Evolutionary conservation across 2,888 invertebrate genomes (phyloP).

Genomic region (Venusia cambrica): DNA sequence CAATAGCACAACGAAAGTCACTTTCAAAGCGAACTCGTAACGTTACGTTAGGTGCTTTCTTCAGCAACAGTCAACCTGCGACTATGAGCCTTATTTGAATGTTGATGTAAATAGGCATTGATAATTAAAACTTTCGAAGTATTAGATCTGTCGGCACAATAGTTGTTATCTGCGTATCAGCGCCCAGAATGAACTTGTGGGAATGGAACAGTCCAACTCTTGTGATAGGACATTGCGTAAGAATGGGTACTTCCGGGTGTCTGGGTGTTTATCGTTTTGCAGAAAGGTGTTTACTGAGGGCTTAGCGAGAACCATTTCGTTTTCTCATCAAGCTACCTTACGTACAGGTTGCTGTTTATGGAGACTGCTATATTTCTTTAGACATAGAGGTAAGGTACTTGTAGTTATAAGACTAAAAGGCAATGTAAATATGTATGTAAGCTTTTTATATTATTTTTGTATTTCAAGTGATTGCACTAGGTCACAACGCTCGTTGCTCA

Average conservation of each 20-base stretch:
- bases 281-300: neutral
- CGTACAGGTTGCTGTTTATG: slow-evolving; percentile 7
- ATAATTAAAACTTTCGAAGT: slow-evolving; percentile 67
- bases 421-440: too few species aligned
- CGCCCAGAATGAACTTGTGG: slow-evolving; percentile 22
- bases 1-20: slow-evolving; percentile 63
- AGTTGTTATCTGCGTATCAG: slow-evolving; percentile 28
- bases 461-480: too few species aligned
- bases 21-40: slow-evolving; percentile 55
- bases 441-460: too few species aligned
- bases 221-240: slow-evolving; percentile 23
- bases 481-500: too few species aligned
- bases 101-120: slow-evolving; percentile 37
- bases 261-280: slow-evolving; percentile 8
- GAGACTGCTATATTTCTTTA: too few species aligned
- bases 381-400: too few species aligned
- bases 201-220: slow-evolving; percentile 23
- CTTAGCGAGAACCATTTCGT: slow-evolving; percentile 11
- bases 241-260: slow-evolving; percentile 8
- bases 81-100: slow-evolving; percentile 25
- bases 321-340: slow-evolving; percentile 13
- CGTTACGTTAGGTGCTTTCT: slow-evolving; percentile 47
- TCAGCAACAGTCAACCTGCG: slow-evolving; percentile 32
- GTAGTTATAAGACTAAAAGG: too few species aligned
- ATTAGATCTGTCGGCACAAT: slow-evolving; percentile 38